Conservation (phyloP, 2,888 invertebrate species). For the Drosophila borborema region DNA sequence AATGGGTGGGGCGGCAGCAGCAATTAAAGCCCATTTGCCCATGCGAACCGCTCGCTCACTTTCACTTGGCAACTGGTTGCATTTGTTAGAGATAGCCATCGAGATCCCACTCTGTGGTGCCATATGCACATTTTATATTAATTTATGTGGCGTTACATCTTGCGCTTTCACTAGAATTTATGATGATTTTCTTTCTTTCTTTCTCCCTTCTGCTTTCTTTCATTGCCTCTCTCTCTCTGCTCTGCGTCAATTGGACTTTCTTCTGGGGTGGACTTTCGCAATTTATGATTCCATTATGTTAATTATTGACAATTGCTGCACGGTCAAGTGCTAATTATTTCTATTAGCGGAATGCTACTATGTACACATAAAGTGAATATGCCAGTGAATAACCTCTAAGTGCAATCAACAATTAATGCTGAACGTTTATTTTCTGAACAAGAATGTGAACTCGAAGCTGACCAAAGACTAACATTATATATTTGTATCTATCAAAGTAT, state of each 20-base stretch:
- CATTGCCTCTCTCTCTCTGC: constrained; percentile 32
- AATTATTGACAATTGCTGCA: constrained; percentile 79
- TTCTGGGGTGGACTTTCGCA: constrained; percentile 55
- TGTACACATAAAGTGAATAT: constrained; percentile 1
- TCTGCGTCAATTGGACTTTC: constrained; percentile 77
- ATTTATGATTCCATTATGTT: constrained; percentile 80
- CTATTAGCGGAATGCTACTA: constrained; percentile 36
- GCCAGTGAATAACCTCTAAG: constrained; percentile 38
- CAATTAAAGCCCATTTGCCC: constrained; percentile 49
- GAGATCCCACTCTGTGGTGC: constrained; percentile 8
- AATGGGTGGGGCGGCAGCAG: constrained; percentile 20
- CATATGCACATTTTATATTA: constrained; percentile 75
- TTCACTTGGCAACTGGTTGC: constrained; percentile 42
- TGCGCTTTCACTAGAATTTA: constrained; percentile 67
- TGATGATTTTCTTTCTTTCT: constrained; percentile 42
- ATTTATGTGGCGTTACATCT: constrained; percentile 78
- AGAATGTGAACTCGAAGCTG: not conserved
- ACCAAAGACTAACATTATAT: no score
- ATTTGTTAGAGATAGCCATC: constrained; percentile 58
- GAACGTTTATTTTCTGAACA: not conserved
- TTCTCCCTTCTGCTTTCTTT: constrained; percentile 40
- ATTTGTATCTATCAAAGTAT: no score
- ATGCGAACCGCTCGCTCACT: constrained; percentile 33
- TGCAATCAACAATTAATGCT: constrained; percentile 16
- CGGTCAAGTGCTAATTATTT: constrained; percentile 58